Evolutionary conservation across 35 echinoderm and acorn worm species (phyloP).

Genomic region (Ptychodera flava): DNA sequence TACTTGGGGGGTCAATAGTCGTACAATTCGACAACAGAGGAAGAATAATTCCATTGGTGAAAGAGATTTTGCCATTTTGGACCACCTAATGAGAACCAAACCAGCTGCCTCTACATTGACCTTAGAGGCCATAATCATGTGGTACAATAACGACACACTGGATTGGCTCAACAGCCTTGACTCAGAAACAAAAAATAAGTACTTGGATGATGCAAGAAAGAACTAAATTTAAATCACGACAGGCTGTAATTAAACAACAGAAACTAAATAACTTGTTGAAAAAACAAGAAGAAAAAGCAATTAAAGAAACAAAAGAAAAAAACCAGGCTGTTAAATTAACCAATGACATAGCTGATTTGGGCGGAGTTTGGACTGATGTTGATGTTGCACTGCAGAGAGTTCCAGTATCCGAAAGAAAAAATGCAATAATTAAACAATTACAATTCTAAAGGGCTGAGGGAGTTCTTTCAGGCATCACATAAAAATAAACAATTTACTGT

Average conservation of each 20-base stretch:
- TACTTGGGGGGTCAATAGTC: too few species aligned
- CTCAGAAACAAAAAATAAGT: not conserved
- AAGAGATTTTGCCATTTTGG: conserved; percentile 38
- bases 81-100: conserved; percentile 23
- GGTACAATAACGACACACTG: conserved; percentile 19
- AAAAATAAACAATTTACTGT: not conserved
- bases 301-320: conserved; percentile 13
- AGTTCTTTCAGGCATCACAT: not conserved
- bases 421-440: conserved; percentile 7
- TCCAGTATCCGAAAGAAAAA: not conserved
- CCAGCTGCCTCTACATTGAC: not conserved
- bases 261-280: not conserved
- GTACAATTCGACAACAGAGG: too few species aligned
- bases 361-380: conserved; percentile 3
- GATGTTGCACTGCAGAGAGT: not conserved
- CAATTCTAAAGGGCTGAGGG: conserved; percentile 7
- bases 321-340: not conserved
- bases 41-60: too few species aligned
- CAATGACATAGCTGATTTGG: conserved; percentile 2
- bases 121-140: conserved; percentile 31
- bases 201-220: not conserved
- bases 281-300: conserved; percentile 7
- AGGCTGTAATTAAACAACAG: conserved; percentile 9
- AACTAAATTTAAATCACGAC: not conserved
- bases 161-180: conserved; percentile 5